These are phyloP conservation scores for Peromyscus maniculatus DNA, from an alignment of 2,113 vertebrate species.

Conservation along the genomic window DNA sequence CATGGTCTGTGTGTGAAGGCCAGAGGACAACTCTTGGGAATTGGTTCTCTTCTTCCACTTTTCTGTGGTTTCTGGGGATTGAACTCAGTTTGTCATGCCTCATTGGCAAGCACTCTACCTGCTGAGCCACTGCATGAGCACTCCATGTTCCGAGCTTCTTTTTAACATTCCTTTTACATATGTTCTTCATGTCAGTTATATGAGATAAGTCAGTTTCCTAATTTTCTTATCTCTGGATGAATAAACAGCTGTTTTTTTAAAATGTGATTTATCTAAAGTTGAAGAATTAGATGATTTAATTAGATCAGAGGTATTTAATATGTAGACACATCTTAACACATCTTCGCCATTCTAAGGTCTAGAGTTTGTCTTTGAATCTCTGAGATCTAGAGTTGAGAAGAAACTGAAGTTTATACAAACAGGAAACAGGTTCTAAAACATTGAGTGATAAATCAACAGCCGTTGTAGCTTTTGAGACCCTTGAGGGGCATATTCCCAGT, in stretches of 20 bases:
- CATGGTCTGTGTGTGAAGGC: not conserved
- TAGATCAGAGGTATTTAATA: slow-evolving; percentile 44
- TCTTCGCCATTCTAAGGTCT: slow-evolving; percentile 52
- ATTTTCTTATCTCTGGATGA: slow-evolving; percentile 34
- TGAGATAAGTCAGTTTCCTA: slow-evolving; percentile 43
- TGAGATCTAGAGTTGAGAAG: slow-evolving; percentile 44
- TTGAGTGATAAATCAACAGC: not conserved
- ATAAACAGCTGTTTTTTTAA: slow-evolving; percentile 31
- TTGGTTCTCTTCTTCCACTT: not conserved
- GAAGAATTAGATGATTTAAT: slow-evolving; percentile 54
- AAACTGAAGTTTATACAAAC: slow-evolving; percentile 59
- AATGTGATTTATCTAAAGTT: slow-evolving; percentile 20
- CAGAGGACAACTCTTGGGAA: not conserved
- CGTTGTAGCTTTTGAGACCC: slow-evolving; percentile 8
- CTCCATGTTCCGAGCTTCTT: not conserved
- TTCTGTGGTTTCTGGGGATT: not conserved
- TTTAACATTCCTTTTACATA: slow-evolving; percentile 33
- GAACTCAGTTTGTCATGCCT: not conserved
- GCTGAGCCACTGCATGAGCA: not conserved
- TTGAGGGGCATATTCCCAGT: not conserved
- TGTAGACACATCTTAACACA: slow-evolving; percentile 19
- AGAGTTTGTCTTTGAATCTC: slow-evolving; percentile 45
- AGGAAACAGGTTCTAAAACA: not conserved
- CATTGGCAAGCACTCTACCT: not conserved
- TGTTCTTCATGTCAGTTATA: slow-evolving; percentile 36